phyloP scores from a whole-genome alignment of 2,888 invertebrate genomes.

The Drosophila nigritarsus region DNA sequence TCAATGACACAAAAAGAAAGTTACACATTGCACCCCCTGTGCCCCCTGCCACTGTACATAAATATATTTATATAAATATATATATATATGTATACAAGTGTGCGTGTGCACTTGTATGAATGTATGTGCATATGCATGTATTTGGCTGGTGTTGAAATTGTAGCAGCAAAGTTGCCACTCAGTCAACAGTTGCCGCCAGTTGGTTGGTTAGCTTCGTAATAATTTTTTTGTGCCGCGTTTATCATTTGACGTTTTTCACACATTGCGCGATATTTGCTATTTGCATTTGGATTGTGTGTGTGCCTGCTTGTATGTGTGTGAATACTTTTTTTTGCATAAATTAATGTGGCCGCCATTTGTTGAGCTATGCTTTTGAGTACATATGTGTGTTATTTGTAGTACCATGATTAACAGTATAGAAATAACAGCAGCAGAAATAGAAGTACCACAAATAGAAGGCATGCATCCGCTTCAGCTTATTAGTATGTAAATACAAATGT shows the following conservation, averaged over 20 bases:
- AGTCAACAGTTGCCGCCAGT: conserved; percentile 56
- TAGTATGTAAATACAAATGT: background rate
- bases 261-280: conserved; percentile 41
- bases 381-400: background rate
- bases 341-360: conserved; percentile 40
- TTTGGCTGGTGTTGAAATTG: conserved; percentile 46
- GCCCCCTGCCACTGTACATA: background rate
- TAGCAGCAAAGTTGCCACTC: conserved; percentile 58
- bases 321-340: conserved; percentile 63
- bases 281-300: conserved; percentile 10
- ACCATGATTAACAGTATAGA: conserved; percentile 1
- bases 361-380: conserved; percentile 28
- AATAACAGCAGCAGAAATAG: conserved; percentile 1
- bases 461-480: conserved; percentile 15
- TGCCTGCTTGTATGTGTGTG: conserved; percentile 11
- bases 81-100: background rate
- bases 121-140: conserved; percentile 18
- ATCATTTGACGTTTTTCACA: conserved; percentile 71
- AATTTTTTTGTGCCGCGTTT: conserved; percentile 54
- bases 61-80: background rate
- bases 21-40: conserved; percentile 41
- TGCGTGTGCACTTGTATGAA: conserved; percentile 13
- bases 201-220: conserved; percentile 36
- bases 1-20: conserved; percentile 77
- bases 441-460: conserved; percentile 8